These are phyloP conservation scores for Rhinatrema bivittatum DNA, from an alignment of 2,797 vertebrate species.

Conservation along the genomic window DNA sequence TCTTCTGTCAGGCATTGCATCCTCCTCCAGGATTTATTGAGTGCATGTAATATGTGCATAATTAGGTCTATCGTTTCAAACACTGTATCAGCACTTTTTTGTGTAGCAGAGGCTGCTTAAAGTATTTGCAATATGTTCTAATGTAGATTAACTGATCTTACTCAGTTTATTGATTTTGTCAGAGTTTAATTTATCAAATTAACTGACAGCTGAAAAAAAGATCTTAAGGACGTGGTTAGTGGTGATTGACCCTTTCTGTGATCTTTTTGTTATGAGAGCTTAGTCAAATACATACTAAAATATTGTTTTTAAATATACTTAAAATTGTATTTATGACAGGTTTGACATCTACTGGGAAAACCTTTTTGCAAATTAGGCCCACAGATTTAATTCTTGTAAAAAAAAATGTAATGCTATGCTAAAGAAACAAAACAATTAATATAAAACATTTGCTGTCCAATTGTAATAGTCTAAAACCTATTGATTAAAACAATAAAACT, in stretches of 20 bases:
- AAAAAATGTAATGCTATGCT: too few species aligned
- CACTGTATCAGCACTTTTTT: constrained; percentile 13
- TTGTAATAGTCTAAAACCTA: too few species aligned
- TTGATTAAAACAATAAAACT: too few species aligned
- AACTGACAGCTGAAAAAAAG: constrained; percentile 14
- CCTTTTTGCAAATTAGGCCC: too few species aligned
- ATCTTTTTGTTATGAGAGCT: neutral
- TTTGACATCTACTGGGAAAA: neutral
- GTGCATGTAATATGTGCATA: constrained; percentile 19
- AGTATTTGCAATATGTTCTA: constrained; percentile 25
- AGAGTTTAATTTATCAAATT: constrained; percentile 20
- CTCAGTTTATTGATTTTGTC: constrained; percentile 22
- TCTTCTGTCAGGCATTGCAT: constrained; percentile 4
- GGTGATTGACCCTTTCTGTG: neutral
- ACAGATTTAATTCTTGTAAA: too few species aligned
- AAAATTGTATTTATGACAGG: neutral
- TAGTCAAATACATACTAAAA: neutral
- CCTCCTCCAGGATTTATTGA: constrained; percentile 20
- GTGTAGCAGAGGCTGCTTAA: constrained; percentile 6
- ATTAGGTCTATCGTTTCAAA: constrained; percentile 26
- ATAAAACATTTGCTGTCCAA: too few species aligned
- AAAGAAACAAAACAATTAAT: too few species aligned
- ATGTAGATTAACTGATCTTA: constrained; percentile 20
- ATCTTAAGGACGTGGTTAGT: constrained; percentile 23
- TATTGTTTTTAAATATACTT: neutral